These are phyloP conservation scores for Thera obeliscata DNA, from an alignment of 2,888 invertebrate genomes.

Conservation along the genomic window DNA sequence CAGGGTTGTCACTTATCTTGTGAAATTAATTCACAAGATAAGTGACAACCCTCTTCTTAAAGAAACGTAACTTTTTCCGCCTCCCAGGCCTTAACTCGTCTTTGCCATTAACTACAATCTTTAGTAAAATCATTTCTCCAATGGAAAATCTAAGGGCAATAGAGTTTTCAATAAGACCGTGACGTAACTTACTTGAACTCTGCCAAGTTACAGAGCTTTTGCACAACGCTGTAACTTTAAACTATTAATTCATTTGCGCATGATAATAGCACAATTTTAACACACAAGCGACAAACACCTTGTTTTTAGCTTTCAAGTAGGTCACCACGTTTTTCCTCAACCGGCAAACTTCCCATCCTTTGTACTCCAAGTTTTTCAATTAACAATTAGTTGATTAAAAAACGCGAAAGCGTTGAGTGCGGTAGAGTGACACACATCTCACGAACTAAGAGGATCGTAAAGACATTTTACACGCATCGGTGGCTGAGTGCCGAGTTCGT, in stretches of 20 bases:
- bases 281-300: constrained; percentile 34
- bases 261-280: constrained; percentile 34
- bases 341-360: constrained; percentile 54
- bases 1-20: too few species aligned
- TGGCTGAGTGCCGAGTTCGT: constrained; percentile 73
- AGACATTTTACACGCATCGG: constrained; percentile 79
- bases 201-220: constrained; percentile 3
- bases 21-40: too few species aligned
- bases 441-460: constrained; percentile 68
- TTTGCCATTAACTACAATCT: constrained; percentile 10
- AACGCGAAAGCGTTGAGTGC: constrained; percentile 43
- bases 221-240: constrained; percentile 8
- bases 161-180: constrained; percentile 7
- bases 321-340: constrained; percentile 60
- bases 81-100: background rate
- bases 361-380: constrained; percentile 70
- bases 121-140: constrained; percentile 10
- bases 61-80: background rate
- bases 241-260: constrained; percentile 30
- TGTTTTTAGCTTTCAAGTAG: constrained; percentile 60
- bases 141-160: constrained; percentile 8
- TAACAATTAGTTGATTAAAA: constrained; percentile 75
- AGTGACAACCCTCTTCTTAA: too few species aligned
- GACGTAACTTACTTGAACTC: constrained; percentile 3
- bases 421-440: constrained; percentile 58